Evolutionary conservation across 2,113 vertebrate genomes (phyloP), one percentile per base, ranked within the genome.

Genomic region (Meleagris gallopavo): DNA sequence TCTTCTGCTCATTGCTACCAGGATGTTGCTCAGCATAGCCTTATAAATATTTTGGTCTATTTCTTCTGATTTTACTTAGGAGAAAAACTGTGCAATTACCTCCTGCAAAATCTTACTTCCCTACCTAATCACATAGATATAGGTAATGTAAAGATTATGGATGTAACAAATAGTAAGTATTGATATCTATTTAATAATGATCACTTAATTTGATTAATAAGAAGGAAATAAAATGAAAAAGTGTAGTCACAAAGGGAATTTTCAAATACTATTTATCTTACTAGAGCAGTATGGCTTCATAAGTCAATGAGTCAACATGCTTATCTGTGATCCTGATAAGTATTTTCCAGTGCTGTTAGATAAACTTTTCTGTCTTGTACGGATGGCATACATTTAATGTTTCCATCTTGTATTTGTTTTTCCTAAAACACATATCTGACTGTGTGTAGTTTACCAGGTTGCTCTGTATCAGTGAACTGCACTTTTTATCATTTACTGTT

Each of bases 1-100:
- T 77, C 34, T 38, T 96, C 70, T 89, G 27, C 83, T 93, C 70
- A 70, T 4, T 72, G 61, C 82, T 97, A 94, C 57, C 48, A 92
- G 27, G 55, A 95, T 97, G 58, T 66, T 93, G 32, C 92, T 62
- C 11, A n/a, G 84, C 75, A 84, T 19, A 93, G 73, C 82, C 46
- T 94, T 83, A 90, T 19, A 79, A 93, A 69, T 75, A 83, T 73
- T 89, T 84, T 88, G 14, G 20, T 40, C 43, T 93, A 48, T 73
- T 88, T 83, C 43, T 77, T 74, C 22, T 83, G 6, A 10, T 69
- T 17, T 43, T 84, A 32, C 8, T 69, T 60, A 80, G 38, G 24
- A 92, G 50, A 69, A 72, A 48, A 75, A 70, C 57, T 13, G 48
- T 7, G 76, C 24, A 30, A 2, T n/a, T 57, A 22, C 8, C 21